phyloP scores from a whole-genome alignment of 2,113 vertebrate genomes.

The Hippopotamus amphibius region DNA sequence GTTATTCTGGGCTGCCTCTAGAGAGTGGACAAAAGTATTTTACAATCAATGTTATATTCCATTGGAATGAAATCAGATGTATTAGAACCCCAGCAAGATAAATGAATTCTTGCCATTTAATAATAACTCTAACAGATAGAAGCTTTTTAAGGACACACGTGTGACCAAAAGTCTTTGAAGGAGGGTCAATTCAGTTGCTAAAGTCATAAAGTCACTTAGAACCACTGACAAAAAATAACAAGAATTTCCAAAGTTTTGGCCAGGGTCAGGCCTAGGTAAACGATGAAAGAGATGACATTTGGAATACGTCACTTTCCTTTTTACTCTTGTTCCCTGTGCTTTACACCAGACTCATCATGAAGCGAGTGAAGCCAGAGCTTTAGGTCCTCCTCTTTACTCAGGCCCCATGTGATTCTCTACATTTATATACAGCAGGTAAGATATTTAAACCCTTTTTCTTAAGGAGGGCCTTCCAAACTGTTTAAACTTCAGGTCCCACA shows the following conservation, averaged over 20 bases:
- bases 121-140: not conserved
- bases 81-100: constrained; percentile 30
- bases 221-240: not conserved
- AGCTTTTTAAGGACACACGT: not conserved
- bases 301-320: not conserved
- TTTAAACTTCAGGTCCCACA: not conserved
- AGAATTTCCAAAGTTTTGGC: not conserved
- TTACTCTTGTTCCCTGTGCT: not conserved
- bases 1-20: not conserved
- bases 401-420: not conserved
- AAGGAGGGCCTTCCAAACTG: not conserved
- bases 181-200: not conserved
- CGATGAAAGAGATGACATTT: not conserved
- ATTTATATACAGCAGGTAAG: not conserved
- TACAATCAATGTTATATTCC: constrained; percentile 67
- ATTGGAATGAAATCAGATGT: not conserved
- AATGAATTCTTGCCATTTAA: not conserved
- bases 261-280: not conserved
- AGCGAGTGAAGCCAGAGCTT: not conserved
- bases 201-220: not conserved
- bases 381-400: not conserved
- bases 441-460: not conserved
- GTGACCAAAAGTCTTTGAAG: not conserved
- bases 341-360: not conserved
- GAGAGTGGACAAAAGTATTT: constrained; percentile 37